phyloP scores from a whole-genome alignment of 2,113 vertebrate species.

The Pachycephala philippinensis region DNA sequence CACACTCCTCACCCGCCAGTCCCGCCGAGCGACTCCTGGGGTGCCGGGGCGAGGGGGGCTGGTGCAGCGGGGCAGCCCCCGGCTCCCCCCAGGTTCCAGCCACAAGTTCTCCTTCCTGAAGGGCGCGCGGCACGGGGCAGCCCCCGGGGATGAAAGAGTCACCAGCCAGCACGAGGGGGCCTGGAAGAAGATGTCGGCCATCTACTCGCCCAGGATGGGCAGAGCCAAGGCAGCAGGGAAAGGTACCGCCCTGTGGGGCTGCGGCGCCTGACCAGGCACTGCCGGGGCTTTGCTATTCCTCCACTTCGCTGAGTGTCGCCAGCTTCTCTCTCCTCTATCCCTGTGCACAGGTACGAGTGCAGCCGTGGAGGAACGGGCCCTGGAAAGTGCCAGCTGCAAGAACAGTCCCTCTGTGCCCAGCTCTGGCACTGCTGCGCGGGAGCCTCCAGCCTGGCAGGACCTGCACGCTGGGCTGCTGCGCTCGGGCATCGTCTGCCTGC shows the following conservation, averaged over 20 bases:
- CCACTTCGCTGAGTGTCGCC: accelerated
- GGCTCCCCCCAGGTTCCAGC: slow-evolving; percentile 8
- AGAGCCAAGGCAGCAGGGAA: slow-evolving; percentile 64
- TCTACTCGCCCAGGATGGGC: slow-evolving; percentile 79
- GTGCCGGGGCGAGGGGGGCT: neutral
- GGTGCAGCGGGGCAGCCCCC: neutral
- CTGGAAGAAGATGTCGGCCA: slow-evolving; percentile 78
- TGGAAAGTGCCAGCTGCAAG: neutral
- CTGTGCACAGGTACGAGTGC: slow-evolving; percentile 38
- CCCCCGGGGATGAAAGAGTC: neutral
- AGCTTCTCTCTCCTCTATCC: neutral
- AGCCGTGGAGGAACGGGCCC: slow-evolving; percentile 1
- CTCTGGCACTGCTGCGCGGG: neutral
- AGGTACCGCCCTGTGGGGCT: slow-evolving; percentile 67
- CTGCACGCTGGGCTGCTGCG: slow-evolving; percentile 72
- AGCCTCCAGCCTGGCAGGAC: slow-evolving; percentile 58
- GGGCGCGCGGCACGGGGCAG: slow-evolving; percentile 49
- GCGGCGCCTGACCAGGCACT: accelerated
- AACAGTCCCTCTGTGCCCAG: slow-evolving; percentile 6
- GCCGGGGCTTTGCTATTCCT: neutral
- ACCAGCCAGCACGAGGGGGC: slow-evolving; percentile 74
- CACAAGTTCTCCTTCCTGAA: slow-evolving; percentile 79
- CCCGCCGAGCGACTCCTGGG: neutral
- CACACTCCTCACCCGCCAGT: neutral
- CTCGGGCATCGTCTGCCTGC: slow-evolving; percentile 79